Percentiles rank a stretch among this genome's conserved stretches.
Conservation (phyloP, 2,797 vertebrate species). For the Gymnodraco acuticeps region DNA sequence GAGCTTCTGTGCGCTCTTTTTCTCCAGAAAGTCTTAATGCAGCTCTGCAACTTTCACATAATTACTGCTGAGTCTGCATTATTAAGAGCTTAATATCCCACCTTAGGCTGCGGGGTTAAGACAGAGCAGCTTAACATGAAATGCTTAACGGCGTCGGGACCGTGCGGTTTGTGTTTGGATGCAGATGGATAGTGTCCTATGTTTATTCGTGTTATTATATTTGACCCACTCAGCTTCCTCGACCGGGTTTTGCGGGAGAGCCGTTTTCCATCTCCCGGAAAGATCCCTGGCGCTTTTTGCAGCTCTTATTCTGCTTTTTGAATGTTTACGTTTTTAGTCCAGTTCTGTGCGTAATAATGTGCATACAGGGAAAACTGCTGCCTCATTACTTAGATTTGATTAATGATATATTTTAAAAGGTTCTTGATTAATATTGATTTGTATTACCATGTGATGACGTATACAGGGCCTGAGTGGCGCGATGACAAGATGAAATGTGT, state of each 20-base stretch:
- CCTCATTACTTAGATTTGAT: not conserved
- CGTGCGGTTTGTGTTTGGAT: conserved; percentile 70
- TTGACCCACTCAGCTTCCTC: conserved; percentile 78
- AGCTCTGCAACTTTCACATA: conserved; percentile 73
- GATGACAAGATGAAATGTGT: conserved; percentile 45
- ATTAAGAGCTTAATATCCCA: conserved; percentile 62
- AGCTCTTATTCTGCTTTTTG: conserved; percentile 52
- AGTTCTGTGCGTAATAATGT: conserved; percentile 56
- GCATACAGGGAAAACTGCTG: conserved; percentile 14
- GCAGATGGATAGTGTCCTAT: conserved; percentile 69
- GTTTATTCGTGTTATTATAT: conserved; percentile 86
- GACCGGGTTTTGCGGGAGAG: conserved; percentile 85
- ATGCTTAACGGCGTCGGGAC: conserved; percentile 72
- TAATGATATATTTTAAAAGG: conserved; percentile 13
- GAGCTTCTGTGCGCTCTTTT: conserved; percentile 54
- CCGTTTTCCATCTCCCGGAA: conserved; percentile 88
- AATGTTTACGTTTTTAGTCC: conserved; percentile 37
- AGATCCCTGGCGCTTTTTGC: conserved; percentile 50
- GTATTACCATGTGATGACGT: conserved; percentile 3
- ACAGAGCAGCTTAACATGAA: conserved; percentile 58
- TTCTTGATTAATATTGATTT: conserved; percentile 6
- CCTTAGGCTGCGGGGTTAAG: conserved; percentile 52
- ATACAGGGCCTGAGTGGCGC: not conserved
- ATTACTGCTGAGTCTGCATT: conserved; percentile 85
- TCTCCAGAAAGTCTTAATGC: conserved; percentile 62